Percentiles rank a stretch among this genome's conserved stretches.
Conservation (phyloP, 2,888 invertebrate species). For the Choristoneura rosaceana region DNA sequence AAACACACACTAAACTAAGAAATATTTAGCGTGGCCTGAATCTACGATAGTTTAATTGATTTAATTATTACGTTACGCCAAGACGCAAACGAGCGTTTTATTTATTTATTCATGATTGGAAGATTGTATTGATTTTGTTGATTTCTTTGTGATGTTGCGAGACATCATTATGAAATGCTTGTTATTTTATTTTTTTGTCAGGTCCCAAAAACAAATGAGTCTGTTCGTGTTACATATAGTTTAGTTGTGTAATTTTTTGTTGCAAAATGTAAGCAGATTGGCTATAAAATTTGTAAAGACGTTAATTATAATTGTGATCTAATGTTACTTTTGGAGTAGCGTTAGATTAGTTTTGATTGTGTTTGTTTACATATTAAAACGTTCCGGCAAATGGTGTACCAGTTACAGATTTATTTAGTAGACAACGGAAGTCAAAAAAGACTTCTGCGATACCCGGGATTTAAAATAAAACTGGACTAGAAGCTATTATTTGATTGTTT, state of each 20-base stretch:
- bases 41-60: not conserved
- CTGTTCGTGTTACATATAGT: constrained; percentile 15
- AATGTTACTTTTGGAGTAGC: not conserved
- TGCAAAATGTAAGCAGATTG: constrained; percentile 24
- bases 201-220: not conserved
- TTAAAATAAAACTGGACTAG: too few species aligned
- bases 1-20: constrained; percentile 17
- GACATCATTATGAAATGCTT: constrained; percentile 18
- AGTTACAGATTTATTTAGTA: not conserved
- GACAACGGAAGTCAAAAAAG: too few species aligned
- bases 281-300: not conserved
- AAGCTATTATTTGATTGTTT: too few species aligned
- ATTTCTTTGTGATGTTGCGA: constrained; percentile 7
- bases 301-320: constrained; percentile 6
- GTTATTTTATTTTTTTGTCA: constrained; percentile 9
- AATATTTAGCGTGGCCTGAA: constrained; percentile 19
- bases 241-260: constrained; percentile 30
- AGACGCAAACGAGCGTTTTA: constrained; percentile 12
- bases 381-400: not conserved
- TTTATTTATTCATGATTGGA: constrained; percentile 12
- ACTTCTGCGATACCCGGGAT: too few species aligned
- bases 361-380: not conserved
- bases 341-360: not conserved
- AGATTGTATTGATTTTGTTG: constrained; percentile 16
- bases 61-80: constrained; percentile 3